Evolutionary conservation across 1,140 invertebrate species (phyloP).

Genomic region (Sycobia sp.): DNA sequence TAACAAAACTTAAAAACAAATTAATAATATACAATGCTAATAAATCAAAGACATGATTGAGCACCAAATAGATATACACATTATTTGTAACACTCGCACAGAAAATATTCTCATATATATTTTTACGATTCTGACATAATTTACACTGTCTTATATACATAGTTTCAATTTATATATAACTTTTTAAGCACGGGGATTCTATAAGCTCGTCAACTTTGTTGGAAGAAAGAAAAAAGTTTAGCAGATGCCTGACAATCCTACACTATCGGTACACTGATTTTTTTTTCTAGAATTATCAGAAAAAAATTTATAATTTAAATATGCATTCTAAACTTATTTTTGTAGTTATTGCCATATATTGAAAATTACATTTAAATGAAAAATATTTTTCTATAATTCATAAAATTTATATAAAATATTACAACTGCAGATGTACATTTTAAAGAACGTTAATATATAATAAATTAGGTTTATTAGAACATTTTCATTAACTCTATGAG

Average conservation of each 20-base stretch:
- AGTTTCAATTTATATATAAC: constrained; percentile 32
- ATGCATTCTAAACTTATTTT: no score
- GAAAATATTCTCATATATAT: constrained; percentile 60
- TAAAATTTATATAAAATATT: no score
- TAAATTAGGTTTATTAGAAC: no score
- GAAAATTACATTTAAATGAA: no score
- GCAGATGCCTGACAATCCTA: constrained; percentile 1
- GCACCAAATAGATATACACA: constrained; percentile 19
- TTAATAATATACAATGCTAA: background rate
- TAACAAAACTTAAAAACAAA: constrained; percentile 31
- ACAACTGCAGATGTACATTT: no score
- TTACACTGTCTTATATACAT: constrained; percentile 60
- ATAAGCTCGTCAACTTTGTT: constrained; percentile 20
- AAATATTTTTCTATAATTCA: no score
- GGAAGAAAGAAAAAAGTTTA: constrained; percentile 21
- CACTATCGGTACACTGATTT: constrained; percentile 21
- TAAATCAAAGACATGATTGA: constrained; percentile 9
- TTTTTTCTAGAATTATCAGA: background rate
- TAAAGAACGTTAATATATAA: no score
- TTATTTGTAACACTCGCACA: constrained; percentile 44
- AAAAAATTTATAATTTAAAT: no score
- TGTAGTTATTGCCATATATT: no score
- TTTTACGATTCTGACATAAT: constrained; percentile 53
- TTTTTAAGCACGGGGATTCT: constrained; percentile 12
- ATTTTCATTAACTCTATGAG: no score